Conservation (phyloP, 2,888 invertebrate species). For the Cyaniris semiargus region DNA sequence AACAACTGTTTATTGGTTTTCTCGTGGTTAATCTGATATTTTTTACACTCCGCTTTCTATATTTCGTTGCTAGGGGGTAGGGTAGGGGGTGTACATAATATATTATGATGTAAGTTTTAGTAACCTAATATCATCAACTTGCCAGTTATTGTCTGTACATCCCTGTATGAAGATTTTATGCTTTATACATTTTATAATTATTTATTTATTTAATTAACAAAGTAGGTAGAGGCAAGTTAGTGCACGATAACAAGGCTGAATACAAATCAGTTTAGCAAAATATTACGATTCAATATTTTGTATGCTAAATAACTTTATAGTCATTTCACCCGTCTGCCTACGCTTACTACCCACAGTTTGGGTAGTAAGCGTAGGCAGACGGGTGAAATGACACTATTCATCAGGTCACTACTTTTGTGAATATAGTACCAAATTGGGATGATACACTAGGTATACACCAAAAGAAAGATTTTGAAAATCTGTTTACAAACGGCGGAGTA, state of each 20-base stretch:
- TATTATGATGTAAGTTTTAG: background rate
- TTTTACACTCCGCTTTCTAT: background rate
- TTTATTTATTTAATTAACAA: too few relatives aligned
- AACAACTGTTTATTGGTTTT: slow-evolving; percentile 7
- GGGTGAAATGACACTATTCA: background rate
- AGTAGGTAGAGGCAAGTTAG: too few relatives aligned
- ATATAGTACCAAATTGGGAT: too few relatives aligned
- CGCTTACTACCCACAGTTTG: too few relatives aligned
- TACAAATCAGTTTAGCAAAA: background rate
- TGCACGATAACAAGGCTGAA: too few relatives aligned
- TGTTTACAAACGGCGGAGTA: too few relatives aligned
- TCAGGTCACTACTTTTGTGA: too few relatives aligned
- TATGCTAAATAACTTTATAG: background rate
- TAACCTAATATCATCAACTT: background rate
- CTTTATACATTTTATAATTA: too few relatives aligned
- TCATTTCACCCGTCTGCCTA: background rate
- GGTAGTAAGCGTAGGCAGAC: background rate
- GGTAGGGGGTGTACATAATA: background rate
- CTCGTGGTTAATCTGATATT: background rate
- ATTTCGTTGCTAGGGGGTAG: background rate
- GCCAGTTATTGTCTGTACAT: too few relatives aligned
- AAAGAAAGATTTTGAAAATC: too few relatives aligned
- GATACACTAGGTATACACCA: too few relatives aligned
- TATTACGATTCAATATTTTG: background rate
- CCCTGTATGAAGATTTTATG: too few relatives aligned